Evolutionary conservation across 1,140 invertebrate species (phyloP).

Genomic region (Ctenoplectra terminalis): DNA sequence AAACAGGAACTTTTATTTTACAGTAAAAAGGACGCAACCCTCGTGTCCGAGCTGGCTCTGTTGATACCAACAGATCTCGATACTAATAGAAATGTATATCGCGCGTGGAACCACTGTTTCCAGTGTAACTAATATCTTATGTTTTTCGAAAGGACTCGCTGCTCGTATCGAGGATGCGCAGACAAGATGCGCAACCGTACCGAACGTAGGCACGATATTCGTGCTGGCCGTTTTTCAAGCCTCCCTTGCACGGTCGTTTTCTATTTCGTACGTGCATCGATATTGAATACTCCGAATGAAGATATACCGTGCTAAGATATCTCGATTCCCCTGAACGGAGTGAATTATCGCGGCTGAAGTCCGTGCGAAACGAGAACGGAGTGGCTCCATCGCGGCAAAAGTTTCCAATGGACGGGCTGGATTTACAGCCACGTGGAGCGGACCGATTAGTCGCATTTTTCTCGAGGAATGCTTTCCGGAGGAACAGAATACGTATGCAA

Average conservation of each 20-base stretch:
- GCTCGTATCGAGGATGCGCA: not conserved
- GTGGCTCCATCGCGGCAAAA: constrained; percentile 1
- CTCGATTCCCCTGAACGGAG: not conserved
- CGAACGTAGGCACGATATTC: not conserved
- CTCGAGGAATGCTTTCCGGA: not conserved
- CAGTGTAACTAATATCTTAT: not conserved
- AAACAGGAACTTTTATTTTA: too few species aligned
- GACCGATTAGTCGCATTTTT: constrained; percentile 18
- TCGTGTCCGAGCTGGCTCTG: too few species aligned
- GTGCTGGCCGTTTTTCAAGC: not conserved
- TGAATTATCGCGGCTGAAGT: constrained; percentile 7
- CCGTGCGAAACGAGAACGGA: constrained; percentile 7
- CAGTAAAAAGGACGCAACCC: too few species aligned
- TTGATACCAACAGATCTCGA: too few species aligned
- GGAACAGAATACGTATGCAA: not conserved
- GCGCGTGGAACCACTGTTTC: not conserved
- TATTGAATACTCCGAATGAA: constrained; percentile 12
- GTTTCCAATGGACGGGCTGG: not conserved
- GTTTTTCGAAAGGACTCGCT: not conserved
- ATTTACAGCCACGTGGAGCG: constrained; percentile 10
- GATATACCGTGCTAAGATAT: not conserved
- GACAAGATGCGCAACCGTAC: not conserved
- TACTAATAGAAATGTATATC: not conserved
- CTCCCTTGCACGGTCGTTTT: not conserved
- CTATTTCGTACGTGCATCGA: not conserved